Percentiles rank a stretch among this genome's conserved stretches.
Evolutionary conservation across 1,140 invertebrate genomes (phyloP).

Genomic region (Caenorhabditis tropicalis): DNA sequence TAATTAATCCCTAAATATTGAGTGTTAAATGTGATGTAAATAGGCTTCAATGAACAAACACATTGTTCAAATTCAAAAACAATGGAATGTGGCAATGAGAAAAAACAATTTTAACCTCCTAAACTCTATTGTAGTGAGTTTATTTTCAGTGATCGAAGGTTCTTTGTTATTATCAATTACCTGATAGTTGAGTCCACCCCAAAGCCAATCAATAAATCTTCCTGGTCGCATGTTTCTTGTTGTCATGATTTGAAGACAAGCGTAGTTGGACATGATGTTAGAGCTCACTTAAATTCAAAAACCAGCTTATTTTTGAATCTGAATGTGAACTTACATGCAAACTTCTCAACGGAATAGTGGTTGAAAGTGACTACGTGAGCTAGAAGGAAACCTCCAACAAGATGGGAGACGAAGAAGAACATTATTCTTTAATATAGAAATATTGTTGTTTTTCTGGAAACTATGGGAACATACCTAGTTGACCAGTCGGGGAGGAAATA

Average conservation of each 20-base stretch:
- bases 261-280: conserved; percentile 69
- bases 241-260: conserved; percentile 71
- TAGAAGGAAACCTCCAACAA: conserved; percentile 62
- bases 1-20: not conserved
- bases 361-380: conserved; percentile 72
- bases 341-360: conserved; percentile 71
- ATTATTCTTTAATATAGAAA: not conserved
- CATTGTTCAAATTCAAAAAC: not conserved
- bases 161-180: no score
- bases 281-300: conserved; percentile 64
- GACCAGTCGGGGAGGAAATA: conserved; percentile 65
- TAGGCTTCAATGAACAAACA: not conserved
- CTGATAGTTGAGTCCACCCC: conserved; percentile 72
- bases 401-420: conserved; percentile 54
- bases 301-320: no score
- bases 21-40: conserved; percentile 1
- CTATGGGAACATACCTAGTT: conserved; percentile 42
- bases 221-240: conserved; percentile 72
- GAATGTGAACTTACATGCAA: conserved; percentile 61
- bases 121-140: no score
- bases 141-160: no score
- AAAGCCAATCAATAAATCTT: conserved; percentile 71
- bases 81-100: not conserved
- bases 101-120: no score
- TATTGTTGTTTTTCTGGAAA: not conserved